Percentiles rank a stretch among this genome's conserved stretches.
phyloP scores from a whole-genome alignment of 2,797 vertebrate species.

The Acestrorhynchus altus region DNA sequence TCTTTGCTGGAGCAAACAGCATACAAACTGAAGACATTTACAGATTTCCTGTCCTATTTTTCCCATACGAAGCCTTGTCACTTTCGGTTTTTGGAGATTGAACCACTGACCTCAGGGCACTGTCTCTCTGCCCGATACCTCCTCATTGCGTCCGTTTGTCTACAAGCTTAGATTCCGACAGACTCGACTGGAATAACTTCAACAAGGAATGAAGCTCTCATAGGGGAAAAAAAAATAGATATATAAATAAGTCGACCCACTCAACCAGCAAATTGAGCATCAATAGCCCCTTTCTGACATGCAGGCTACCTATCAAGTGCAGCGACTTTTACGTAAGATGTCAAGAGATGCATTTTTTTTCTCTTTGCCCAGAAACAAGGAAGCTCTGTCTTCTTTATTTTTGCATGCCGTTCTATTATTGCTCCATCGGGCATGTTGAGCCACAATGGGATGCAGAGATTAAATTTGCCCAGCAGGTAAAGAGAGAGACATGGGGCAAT shows the following conservation, averaged over 20 bases:
- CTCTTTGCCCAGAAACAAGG: slow-evolving; percentile 47
- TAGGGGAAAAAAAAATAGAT: slow-evolving; percentile 44
- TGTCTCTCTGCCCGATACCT: slow-evolving; percentile 71
- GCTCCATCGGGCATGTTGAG: slow-evolving; percentile 65
- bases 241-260: slow-evolving; percentile 69
- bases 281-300: slow-evolving; percentile 67
- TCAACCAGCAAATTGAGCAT: slow-evolving; percentile 76
- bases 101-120: slow-evolving; percentile 67
- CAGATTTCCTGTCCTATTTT: neutral
- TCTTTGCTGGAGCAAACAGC: neutral
- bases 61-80: slow-evolving; percentile 5
- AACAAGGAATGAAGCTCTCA: slow-evolving; percentile 31
- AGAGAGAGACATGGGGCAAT: neutral
- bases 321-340: slow-evolving; percentile 43
- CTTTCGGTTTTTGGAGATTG: slow-evolving; percentile 1
- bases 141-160: slow-evolving; percentile 69
- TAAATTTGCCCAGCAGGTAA: slow-evolving; percentile 40
- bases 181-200: slow-evolving; percentile 68
- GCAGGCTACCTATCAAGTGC: slow-evolving; percentile 37
- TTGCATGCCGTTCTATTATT: slow-evolving; percentile 59
- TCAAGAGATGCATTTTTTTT: neutral
- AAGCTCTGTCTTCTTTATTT: slow-evolving; percentile 55
- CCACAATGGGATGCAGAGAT: slow-evolving; percentile 33
- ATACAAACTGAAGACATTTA: neutral
- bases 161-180: slow-evolving; percentile 56